Evolutionary conservation across 1,140 invertebrate species (phyloP).

Genomic region (Drosophila subpulchrella): DNA sequence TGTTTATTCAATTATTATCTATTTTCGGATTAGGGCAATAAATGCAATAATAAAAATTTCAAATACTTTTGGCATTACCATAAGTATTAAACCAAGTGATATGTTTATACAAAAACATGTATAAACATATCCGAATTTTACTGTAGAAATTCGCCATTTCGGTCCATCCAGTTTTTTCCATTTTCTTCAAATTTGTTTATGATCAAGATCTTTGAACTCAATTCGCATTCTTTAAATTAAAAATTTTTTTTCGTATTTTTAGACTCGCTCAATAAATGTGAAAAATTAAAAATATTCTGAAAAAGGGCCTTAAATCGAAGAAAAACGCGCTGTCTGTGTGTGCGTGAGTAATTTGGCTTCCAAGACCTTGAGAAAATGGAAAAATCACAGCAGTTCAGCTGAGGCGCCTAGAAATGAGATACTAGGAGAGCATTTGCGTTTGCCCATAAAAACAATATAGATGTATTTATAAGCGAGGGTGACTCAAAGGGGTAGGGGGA

Average conservation of each 20-base stretch:
- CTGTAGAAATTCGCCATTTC: background rate
- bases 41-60: constrained; percentile 17
- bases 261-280: constrained; percentile 15
- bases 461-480: constrained; percentile 44
- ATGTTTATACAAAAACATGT: constrained; percentile 15
- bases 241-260: constrained; percentile 23
- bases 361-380: constrained; percentile 72
- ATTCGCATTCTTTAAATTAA: constrained; percentile 35
- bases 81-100: constrained; percentile 1
- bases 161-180: background rate
- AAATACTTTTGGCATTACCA: constrained; percentile 5
- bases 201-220: constrained; percentile 39
- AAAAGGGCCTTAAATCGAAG: constrained; percentile 32
- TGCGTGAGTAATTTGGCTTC: constrained; percentile 60
- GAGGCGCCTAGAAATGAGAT: constrained; percentile 69
- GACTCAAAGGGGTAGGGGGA: background rate
- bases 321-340: constrained; percentile 41
- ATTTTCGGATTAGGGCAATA: constrained; percentile 21
- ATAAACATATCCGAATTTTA: constrained; percentile 22
- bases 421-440: constrained; percentile 61
- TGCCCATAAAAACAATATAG: constrained; percentile 74
- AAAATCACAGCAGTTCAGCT: constrained; percentile 61
- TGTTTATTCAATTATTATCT: constrained; percentile 15
- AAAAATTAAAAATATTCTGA: constrained; percentile 24
- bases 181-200: constrained; percentile 25